Percentiles rank a stretch among this genome's conserved stretches.
Evolutionary conservation across 2,113 vertebrate species (phyloP).

Genomic region (Grantiella picta): DNA sequence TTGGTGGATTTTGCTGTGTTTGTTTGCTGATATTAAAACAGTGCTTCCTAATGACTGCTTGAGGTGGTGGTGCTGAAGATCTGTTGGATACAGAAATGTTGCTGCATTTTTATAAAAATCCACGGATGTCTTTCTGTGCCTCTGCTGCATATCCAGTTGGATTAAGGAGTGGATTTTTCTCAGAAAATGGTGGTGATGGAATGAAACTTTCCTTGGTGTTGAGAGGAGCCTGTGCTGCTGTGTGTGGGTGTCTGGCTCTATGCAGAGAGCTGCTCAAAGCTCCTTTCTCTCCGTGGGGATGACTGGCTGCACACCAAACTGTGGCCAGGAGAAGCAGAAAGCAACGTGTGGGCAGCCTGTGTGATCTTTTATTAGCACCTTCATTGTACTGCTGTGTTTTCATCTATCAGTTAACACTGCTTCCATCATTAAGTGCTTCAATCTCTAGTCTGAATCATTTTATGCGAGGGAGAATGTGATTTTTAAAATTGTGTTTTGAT

Average conservation of each 20-base stretch:
- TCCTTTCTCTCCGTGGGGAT: conserved; percentile 66
- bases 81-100: background rate
- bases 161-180: conserved; percentile 70
- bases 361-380: conserved; percentile 72
- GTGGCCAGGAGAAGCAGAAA: conserved; percentile 69
- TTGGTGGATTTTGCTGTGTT: background rate
- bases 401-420: conserved; percentile 7
- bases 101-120: background rate
- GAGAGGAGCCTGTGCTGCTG: conserved; percentile 67
- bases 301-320: conserved; percentile 61
- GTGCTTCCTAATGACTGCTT: background rate
- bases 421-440: conserved; percentile 32
- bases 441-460: background rate
- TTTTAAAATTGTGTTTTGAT: conserved; percentile 40
- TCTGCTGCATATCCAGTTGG: conserved; percentile 48
- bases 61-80: background rate
- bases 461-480: background rate
- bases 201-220: conserved; percentile 68
- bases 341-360: conserved; percentile 68
- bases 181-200: conserved; percentile 74
- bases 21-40: background rate
- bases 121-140: background rate
- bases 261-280: conserved; percentile 70
- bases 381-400: conserved; percentile 43
- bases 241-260: conserved; percentile 72